These are phyloP conservation scores for Macrocentrus cingulum DNA, from an alignment of 1,140 invertebrate genomes.

Conservation along the genomic window DNA sequence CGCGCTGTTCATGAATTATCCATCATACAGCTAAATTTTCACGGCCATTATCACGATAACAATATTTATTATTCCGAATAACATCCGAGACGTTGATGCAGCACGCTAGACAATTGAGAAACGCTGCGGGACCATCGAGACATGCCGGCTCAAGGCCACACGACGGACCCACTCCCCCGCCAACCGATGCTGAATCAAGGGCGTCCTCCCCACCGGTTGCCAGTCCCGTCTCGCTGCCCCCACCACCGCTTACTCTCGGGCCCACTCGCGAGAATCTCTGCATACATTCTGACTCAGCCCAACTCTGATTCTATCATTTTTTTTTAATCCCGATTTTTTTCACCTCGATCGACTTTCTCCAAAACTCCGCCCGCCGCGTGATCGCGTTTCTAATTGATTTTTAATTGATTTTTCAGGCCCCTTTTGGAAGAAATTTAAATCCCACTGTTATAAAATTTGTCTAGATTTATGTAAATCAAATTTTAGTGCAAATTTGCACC, in stretches of 20 bases:
- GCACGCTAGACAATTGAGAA: conserved; percentile 42
- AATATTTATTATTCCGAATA: neutral
- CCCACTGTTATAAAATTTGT: no score
- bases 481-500: conserved; percentile 15
- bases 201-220: conserved; percentile 41
- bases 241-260: neutral
- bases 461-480: no score
- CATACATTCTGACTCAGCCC: neutral
- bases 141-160: conserved; percentile 52
- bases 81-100: neutral
- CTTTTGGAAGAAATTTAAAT: no score
- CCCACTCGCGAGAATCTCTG: conserved; percentile 2
- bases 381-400: no score
- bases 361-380: no score
- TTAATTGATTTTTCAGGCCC: no score
- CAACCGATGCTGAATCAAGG: conserved; percentile 50
- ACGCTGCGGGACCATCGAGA: conserved; percentile 49
- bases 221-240: conserved; percentile 21
- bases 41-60: neutral
- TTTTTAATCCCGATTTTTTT: no score
- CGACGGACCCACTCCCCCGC: conserved; percentile 50
- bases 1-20: no score
- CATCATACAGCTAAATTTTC: no score
- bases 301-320: no score
- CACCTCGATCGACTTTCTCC: no score